Evolutionary conservation across 2,888 invertebrate genomes (phyloP).

Genomic region (Pyrocoelia pectoralis): DNA sequence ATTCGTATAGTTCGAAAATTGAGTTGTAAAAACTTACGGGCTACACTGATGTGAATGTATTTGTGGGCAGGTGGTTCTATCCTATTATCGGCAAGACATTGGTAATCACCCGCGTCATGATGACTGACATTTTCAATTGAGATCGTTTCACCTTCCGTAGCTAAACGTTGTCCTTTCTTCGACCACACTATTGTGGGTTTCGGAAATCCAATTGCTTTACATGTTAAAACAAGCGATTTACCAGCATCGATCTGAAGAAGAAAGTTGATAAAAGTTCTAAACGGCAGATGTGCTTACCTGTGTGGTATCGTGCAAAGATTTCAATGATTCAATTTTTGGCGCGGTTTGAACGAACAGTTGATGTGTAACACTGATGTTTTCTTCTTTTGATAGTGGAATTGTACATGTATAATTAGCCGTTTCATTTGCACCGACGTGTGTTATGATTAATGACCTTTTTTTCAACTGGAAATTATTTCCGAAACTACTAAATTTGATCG

Average conservation of each 20-base stretch:
- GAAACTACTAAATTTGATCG: conserved; percentile 23
- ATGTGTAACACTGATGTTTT: conserved; percentile 20
- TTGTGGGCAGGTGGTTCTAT: conserved; percentile 53
- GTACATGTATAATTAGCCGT: conserved; percentile 31
- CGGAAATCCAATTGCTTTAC: conserved; percentile 59
- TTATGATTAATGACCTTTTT: conserved; percentile 27
- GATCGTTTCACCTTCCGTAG: conserved; percentile 50
- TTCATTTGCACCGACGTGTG: conserved; percentile 29
- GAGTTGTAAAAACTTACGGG: conserved; percentile 51
- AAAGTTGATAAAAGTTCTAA: no score
- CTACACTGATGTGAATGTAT: conserved; percentile 51
- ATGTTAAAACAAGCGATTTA: conserved; percentile 55
- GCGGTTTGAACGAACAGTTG: conserved; percentile 25
- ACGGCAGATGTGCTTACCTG: conserved; percentile 21
- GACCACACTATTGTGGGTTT: conserved; percentile 60
- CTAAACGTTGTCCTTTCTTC: conserved; percentile 44
- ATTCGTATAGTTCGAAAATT: conserved; percentile 8
- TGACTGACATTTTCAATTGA: conserved; percentile 52
- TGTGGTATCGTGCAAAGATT: conserved; percentile 18
- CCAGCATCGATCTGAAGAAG: conserved; percentile 53
- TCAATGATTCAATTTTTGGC: conserved; percentile 35
- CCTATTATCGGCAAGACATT: conserved; percentile 60
- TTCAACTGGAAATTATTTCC: conserved; percentile 20
- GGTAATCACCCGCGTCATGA: conserved; percentile 58
- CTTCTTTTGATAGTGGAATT: conserved; percentile 12